Evolutionary conservation across 2,888 invertebrate genomes (phyloP).

Genomic region (Agriopis aurantiaria): DNA sequence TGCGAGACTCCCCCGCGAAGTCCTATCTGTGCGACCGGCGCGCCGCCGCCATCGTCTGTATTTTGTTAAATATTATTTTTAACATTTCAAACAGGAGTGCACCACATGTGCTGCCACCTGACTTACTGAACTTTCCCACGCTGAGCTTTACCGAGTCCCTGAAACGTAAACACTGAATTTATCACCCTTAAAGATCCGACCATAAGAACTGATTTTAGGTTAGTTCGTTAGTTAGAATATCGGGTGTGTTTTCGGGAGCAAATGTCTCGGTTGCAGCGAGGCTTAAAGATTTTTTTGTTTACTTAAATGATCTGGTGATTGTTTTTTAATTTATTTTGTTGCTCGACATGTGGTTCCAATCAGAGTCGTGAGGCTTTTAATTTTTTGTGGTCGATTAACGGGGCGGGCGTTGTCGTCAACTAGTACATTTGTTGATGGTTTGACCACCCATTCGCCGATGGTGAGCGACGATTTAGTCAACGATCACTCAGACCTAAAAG

Average conservation of each 20-base stretch:
- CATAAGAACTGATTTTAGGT: constrained; percentile 58
- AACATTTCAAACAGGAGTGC: constrained; percentile 78
- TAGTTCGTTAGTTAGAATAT: constrained; percentile 51
- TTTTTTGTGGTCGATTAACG: constrained; percentile 69
- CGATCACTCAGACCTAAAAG: too few species aligned
- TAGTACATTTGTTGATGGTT: not conserved
- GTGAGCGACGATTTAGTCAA: too few species aligned
- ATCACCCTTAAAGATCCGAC: constrained; percentile 56
- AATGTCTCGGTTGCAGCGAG: constrained; percentile 75
- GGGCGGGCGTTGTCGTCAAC: constrained; percentile 43
- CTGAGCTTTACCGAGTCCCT: constrained; percentile 67
- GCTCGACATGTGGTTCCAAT: constrained; percentile 85
- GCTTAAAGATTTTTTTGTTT: constrained; percentile 82
- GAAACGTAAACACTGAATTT: constrained; percentile 69
- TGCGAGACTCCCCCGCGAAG: constrained; percentile 76
- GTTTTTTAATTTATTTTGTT: constrained; percentile 85
- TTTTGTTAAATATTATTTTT: constrained; percentile 82
- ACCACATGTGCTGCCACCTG: constrained; percentile 84
- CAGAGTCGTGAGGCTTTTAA: constrained; percentile 73
- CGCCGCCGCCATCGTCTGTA: constrained; percentile 60
- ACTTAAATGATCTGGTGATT: constrained; percentile 84
- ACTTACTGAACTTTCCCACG: constrained; percentile 83
- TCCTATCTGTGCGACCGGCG: constrained; percentile 62
- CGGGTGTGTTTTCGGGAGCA: constrained; percentile 74
- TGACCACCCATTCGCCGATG: too few species aligned